phyloP scores from a whole-genome alignment of 2,113 vertebrate genomes.

The Acrocephalus kingi region DNA sequence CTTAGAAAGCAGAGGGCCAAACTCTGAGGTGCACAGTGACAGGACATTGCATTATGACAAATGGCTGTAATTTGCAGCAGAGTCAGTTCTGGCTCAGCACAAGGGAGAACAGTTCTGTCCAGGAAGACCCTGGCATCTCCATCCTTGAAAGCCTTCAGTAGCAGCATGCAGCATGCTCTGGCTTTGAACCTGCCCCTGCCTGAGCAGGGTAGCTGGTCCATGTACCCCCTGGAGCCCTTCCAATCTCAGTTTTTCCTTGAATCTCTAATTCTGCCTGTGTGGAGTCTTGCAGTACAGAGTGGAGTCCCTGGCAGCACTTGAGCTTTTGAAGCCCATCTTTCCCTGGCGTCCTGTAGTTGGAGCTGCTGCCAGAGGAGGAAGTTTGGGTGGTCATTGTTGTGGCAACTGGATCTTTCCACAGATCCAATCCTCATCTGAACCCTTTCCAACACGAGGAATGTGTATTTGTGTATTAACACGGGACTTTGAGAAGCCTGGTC shows the following conservation, averaged over 20 bases:
- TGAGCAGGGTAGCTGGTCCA: background rate
- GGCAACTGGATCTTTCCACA: background rate
- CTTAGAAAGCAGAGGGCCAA: background rate
- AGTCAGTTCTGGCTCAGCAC: background rate
- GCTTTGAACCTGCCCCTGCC: background rate
- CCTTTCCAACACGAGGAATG: background rate
- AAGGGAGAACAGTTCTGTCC: background rate
- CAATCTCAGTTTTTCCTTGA: background rate
- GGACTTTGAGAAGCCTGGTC: too few species aligned
- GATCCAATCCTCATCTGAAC: accelerated
- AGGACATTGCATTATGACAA: background rate
- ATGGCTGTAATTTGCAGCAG: background rate
- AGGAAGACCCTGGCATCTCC: background rate
- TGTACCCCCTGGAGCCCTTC: background rate
- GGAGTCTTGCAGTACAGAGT: background rate
- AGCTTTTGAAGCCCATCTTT: background rate
- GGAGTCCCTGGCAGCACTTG: background rate
- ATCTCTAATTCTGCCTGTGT: background rate
- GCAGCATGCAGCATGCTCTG: background rate
- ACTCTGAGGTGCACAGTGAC: background rate
- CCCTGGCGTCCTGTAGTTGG: background rate
- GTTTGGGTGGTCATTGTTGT: background rate
- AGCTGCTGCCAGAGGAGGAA: background rate
- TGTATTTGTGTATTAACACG: too few species aligned
- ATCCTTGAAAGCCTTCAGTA: background rate